Evolutionary conservation across 2,888 invertebrate genomes (phyloP).

Genomic region (Crioceris asparagi): DNA sequence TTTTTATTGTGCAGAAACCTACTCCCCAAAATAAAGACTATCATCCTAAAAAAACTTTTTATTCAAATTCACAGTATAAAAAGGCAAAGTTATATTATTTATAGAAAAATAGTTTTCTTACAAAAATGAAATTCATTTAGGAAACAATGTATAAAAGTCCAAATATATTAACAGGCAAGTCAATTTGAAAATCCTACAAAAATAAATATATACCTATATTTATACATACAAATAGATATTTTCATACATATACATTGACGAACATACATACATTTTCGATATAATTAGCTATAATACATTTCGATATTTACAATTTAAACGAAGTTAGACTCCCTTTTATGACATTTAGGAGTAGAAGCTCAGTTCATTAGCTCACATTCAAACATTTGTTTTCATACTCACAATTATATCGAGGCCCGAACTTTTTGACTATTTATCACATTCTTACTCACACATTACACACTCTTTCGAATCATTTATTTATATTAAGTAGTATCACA

Average conservation of each 20-base stretch:
- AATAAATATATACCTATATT: constrained; percentile 34
- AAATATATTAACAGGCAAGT: constrained; percentile 18
- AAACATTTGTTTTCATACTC: constrained; percentile 10
- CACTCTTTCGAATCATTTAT: constrained; percentile 33
- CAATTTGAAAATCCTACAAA: constrained; percentile 19
- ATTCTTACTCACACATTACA: constrained; percentile 28
- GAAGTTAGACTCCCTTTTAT: constrained; percentile 28
- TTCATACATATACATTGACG: constrained; percentile 27
- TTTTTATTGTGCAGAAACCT: too few relatives aligned
- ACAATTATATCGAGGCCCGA: constrained; percentile 10
- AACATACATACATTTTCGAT: constrained; percentile 9
- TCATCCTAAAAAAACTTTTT: too few relatives aligned
- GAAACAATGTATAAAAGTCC: constrained; percentile 3
- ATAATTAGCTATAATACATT: constrained; percentile 32
- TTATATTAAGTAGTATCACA: constrained; percentile 38
- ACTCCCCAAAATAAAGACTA: too few relatives aligned
- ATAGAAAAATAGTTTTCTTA: constrained; percentile 9
- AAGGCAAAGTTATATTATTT: constrained; percentile 19
- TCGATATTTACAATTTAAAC: constrained; percentile 31
- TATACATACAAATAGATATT: constrained; percentile 21
- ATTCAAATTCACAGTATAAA: constrained; percentile 20
- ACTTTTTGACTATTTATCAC: constrained; percentile 30
- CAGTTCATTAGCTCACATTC: constrained; percentile 22
- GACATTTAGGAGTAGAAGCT: constrained; percentile 23
- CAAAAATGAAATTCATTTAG: constrained; percentile 6